These are phyloP conservation scores for Sander lucioperca DNA, from an alignment of 2,113 vertebrate species.

Conservation along the genomic window DNA sequence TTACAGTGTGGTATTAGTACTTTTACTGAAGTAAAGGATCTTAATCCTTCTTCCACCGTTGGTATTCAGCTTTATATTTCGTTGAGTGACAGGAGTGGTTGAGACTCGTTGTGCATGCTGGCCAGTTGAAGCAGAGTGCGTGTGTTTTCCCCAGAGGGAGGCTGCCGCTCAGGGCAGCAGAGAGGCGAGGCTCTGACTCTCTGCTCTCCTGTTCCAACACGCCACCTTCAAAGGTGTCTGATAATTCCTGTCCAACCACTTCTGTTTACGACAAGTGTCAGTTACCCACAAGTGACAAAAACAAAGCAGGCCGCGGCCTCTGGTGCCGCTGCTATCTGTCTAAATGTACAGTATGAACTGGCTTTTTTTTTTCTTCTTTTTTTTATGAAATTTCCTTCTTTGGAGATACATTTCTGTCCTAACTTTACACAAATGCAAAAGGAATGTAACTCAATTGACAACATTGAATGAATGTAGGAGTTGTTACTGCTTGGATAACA, in stretches of 20 bases:
- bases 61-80: background rate
- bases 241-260: conserved; percentile 39
- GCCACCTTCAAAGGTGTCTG: conserved; percentile 14
- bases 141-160: background rate
- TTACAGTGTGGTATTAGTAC: too few relatives aligned
- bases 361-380: background rate
- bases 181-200: background rate
- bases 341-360: background rate
- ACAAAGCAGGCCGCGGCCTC: background rate
- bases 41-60: too few relatives aligned
- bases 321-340: background rate
- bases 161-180: background rate
- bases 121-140: background rate
- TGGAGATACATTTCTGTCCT: background rate
- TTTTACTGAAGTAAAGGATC: too few relatives aligned
- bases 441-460: too few relatives aligned
- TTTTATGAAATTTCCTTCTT: background rate
- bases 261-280: conserved; percentile 32
- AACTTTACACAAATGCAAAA: background rate
- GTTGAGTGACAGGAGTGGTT: background rate
- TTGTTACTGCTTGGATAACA: too few relatives aligned
- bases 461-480: too few relatives aligned
- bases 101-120: background rate
- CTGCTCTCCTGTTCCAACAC: conserved; percentile 36
- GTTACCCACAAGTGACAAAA: conserved; percentile 20